A percentile compares a stretch with the other conserved stretches of the same genome.
These are phyloP conservation scores for Drosophila parabipectinata DNA, from an alignment of 1,140 invertebrate genomes.

Conservation along the genomic window DNA sequence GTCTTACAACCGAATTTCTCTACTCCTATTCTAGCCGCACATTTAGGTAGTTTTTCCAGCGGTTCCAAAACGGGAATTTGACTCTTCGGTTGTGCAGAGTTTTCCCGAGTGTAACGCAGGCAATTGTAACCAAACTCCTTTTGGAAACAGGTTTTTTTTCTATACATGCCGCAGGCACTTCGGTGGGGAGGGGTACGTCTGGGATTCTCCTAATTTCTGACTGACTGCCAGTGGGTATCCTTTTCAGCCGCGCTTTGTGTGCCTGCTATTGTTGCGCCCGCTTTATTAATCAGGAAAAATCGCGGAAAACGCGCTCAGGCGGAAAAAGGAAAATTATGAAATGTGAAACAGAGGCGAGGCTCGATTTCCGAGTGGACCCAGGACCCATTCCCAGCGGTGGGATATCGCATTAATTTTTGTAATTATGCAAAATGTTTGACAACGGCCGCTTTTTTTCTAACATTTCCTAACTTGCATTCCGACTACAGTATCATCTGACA, in stretches of 20 bases:
- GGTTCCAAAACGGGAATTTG: background rate
- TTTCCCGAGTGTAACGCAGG: slow-evolving; percentile 10
- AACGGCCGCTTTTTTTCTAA: slow-evolving; percentile 67
- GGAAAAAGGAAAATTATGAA: slow-evolving; percentile 64
- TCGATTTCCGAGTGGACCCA: slow-evolving; percentile 24
- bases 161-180: slow-evolving; percentile 29
- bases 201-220: slow-evolving; percentile 42
- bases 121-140: slow-evolving; percentile 64
- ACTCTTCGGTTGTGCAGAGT: background rate
- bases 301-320: slow-evolving; percentile 51
- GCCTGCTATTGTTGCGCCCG: slow-evolving; percentile 48
- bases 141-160: slow-evolving; percentile 26
- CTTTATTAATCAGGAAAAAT: slow-evolving; percentile 72
- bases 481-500: background rate
- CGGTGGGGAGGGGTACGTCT: slow-evolving; percentile 20
- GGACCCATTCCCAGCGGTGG: slow-evolving; percentile 8
- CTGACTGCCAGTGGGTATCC: slow-evolving; percentile 38
- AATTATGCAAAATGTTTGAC: slow-evolving; percentile 78
- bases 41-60: background rate
- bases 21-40: background rate
- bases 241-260: slow-evolving; percentile 50
- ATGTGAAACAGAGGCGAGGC: slow-evolving; percentile 28
- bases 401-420: slow-evolving; percentile 62
- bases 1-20: background rate
- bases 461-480: slow-evolving; percentile 50